Percentiles rank a stretch among this genome's conserved stretches.
phyloP scores from a whole-genome alignment of 2,888 invertebrate species.

The Amphipoea lucens region DNA sequence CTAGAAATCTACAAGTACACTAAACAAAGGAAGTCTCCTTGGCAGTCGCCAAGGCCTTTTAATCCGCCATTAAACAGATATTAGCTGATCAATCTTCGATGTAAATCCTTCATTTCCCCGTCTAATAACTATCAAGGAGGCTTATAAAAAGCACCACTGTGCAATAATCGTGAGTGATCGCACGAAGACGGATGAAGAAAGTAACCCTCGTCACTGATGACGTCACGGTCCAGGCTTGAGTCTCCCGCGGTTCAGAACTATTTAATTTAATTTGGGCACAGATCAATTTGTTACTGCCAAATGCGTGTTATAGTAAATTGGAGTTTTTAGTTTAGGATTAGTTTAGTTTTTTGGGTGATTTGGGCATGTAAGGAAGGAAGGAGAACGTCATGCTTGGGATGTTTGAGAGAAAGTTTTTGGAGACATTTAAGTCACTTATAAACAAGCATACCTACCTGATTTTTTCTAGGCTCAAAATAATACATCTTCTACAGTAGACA shows the following conservation, averaged over 20 bases:
- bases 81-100: conserved; percentile 56
- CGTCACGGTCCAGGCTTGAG: conserved; percentile 47
- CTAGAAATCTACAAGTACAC: background rate
- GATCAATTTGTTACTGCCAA: conserved; percentile 65
- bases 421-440: background rate
- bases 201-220: conserved; percentile 73
- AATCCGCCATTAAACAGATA: conserved; percentile 19
- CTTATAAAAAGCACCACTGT: conserved; percentile 56
- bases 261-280: conserved; percentile 64
- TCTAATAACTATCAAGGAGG: conserved; percentile 54
- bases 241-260: conserved; percentile 52
- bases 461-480: background rate
- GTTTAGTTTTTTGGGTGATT: conserved; percentile 34
- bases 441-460: background rate
- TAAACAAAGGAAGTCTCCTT: no score
- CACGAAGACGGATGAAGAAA: conserved; percentile 68
- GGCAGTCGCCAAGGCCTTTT: conserved; percentile 3
- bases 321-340: conserved; percentile 55
- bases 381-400: conserved; percentile 17
- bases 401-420: background rate
- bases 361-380: conserved; percentile 11
- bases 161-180: conserved; percentile 77
- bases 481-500: background rate
- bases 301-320: conserved; percentile 56
- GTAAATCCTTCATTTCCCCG: conserved; percentile 47